phyloP scores from a whole-genome alignment of 1,140 invertebrate genomes.

The Mylabris phalerata region DNA sequence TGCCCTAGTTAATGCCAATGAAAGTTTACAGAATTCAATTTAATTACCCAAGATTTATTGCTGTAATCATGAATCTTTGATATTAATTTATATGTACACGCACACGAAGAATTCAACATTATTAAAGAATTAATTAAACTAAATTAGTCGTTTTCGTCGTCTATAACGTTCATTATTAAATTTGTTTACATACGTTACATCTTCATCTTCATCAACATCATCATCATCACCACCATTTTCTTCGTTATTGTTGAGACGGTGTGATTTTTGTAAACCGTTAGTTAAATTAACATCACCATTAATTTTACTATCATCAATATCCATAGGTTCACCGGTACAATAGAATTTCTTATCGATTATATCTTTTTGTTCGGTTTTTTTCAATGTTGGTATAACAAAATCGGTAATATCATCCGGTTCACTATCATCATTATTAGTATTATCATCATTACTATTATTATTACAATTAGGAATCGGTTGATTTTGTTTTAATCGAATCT shows the following conservation, averaged over 20 bases:
- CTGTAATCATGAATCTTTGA: no score
- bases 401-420: background rate
- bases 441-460: constrained; percentile 10
- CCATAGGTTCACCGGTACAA: constrained; percentile 27
- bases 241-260: background rate
- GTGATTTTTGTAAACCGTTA: background rate
- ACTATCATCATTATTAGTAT: background rate
- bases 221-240: background rate
- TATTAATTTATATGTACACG: no score
- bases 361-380: constrained; percentile 5
- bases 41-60: no score
- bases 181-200: background rate
- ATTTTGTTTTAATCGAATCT: constrained; percentile 51
- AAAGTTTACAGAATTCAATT: no score
- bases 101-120: background rate
- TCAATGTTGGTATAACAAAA: constrained; percentile 18
- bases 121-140: background rate
- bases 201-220: background rate
- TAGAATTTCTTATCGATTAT: constrained; percentile 16
- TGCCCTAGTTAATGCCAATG: no score
- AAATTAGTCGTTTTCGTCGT: background rate
- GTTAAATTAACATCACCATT: background rate
- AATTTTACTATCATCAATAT: constrained; percentile 9
- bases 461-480: constrained; percentile 27
- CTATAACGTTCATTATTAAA: background rate